phyloP scores from a whole-genome alignment of 2,888 invertebrate genomes.

The Brassicogethes aeneus region DNA sequence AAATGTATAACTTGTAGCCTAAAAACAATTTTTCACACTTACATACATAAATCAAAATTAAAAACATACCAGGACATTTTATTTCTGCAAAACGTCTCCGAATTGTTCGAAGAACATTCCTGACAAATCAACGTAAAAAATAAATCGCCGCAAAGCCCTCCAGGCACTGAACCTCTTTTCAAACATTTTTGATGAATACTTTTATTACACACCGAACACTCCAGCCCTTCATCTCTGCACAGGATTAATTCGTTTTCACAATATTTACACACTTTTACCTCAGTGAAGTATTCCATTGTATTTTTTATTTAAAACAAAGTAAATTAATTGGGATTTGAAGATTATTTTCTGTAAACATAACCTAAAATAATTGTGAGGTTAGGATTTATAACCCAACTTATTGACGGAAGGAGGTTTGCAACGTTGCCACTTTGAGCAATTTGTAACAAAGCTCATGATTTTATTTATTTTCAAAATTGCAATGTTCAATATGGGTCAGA shows the following conservation, averaged over 20 bases:
- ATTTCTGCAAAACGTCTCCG: slow-evolving; percentile 53
- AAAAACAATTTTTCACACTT: slow-evolving; percentile 14
- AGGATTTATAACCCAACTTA: no score
- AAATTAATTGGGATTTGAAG: no score
- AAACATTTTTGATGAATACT: slow-evolving; percentile 61
- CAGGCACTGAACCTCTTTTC: slow-evolving; percentile 57
- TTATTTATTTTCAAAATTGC: no score
- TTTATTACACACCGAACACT: slow-evolving; percentile 50
- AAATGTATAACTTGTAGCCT: slow-evolving; percentile 68
- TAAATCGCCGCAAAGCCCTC: slow-evolving; percentile 63
- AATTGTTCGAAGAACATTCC: slow-evolving; percentile 50
- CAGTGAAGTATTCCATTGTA: slow-evolving; percentile 14
- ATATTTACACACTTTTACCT: slow-evolving; percentile 46
- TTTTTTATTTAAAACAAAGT: no score
- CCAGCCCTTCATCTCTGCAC: slow-evolving; percentile 49
- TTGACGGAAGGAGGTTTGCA: no score
- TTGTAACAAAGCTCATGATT: no score
- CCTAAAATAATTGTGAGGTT: no score
- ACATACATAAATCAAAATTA: neutral
- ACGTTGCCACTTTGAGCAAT: no score
- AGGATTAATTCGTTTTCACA: slow-evolving; percentile 48
- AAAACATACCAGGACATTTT: slow-evolving; percentile 58
- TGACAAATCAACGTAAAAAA: slow-evolving; percentile 64
- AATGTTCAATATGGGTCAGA: no score
- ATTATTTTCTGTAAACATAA: no score